Base-by-base conservation (phyloP, 2,888 invertebrate genomes). In the Sarcophaga carnaria region DNA sequence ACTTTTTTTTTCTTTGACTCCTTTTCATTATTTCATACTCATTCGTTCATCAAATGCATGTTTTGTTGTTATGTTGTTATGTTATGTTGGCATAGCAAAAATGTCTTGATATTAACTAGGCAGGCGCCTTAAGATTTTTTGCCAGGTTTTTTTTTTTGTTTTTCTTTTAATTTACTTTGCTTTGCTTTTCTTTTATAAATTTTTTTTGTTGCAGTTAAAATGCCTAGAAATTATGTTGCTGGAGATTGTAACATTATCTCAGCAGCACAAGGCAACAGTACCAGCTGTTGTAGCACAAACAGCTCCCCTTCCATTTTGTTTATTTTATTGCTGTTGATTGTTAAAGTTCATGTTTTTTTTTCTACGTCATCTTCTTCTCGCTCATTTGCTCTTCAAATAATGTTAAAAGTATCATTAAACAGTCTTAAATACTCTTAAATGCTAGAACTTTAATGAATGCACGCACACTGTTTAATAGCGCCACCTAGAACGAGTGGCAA, bases 81-180 rank as follows among this genome's bases (percentile, higher is more conserved):
- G 14, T 54, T 75, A 69, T 62, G 60, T 45, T 20, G 10, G 11
- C 62, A 37, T 12, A 82, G n/a, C 22, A 62, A 67, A 78, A 83
- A 66, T 83, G 80, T 80, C 66, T 80, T 70, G 80, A 69, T 81
- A 37, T 75, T 14, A 81, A 84, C 59, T 54, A 70, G 70, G 75
- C 81, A 87, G 87, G 87, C 87, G 87, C 87, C 83, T 81, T 54
- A 47, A 70, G 75, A 79, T 79, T 75, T 81, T 54, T 54, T 54
- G 64, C 66, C 37, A 67, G 54, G 45, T 12, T 66, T 54, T 66
- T 47, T 27, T n/a, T 59, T 54, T 14, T 3, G 12, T 6, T 45
- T 66, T 27, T 22, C 66, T 71, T 47, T 47, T 22, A 22, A 20
- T 20, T 20, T 20, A 20, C 20, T 20, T 20, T 20, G 1, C 22